Conservation (phyloP, 2,113 vertebrate species). For the Cisticola juncidis region DNA sequence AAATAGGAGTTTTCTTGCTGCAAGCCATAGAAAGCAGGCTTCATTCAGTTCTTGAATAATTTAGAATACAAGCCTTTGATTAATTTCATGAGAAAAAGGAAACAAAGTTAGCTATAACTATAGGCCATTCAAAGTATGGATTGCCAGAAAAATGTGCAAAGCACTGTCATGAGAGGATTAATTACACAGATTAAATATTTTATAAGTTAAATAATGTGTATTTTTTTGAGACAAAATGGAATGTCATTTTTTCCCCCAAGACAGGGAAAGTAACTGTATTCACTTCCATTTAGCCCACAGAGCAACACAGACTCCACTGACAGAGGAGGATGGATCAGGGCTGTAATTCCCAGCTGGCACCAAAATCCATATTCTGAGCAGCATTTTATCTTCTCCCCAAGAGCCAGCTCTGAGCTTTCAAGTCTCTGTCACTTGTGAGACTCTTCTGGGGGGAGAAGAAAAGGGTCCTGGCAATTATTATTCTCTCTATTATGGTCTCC, state of each 20-base stretch:
- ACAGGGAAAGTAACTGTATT: slow-evolving; percentile 66
- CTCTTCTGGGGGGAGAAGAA: neutral
- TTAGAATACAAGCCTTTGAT: slow-evolving; percentile 65
- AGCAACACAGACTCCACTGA: slow-evolving; percentile 44
- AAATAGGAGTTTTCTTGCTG: slow-evolving; percentile 41
- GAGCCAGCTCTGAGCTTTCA: slow-evolving; percentile 20
- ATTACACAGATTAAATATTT: slow-evolving; percentile 83
- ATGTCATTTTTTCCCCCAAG: slow-evolving; percentile 76
- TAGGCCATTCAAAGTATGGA: slow-evolving; percentile 53
- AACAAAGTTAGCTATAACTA: slow-evolving; percentile 61
- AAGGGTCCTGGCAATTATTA: neutral
- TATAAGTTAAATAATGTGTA: slow-evolving; percentile 83
- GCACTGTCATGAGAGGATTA: slow-evolving; percentile 74
- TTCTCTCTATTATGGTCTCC: neutral
- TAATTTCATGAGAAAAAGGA: slow-evolving; percentile 52
- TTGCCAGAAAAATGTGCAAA: slow-evolving; percentile 70
- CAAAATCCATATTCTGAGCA: slow-evolving; percentile 60
- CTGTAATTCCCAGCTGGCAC: slow-evolving; percentile 67
- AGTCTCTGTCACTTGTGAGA: slow-evolving; percentile 31
- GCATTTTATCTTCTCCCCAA: slow-evolving; percentile 38
- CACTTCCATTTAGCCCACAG: slow-evolving; percentile 71
- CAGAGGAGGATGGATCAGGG: slow-evolving; percentile 64
- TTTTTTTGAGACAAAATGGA: slow-evolving; percentile 81
- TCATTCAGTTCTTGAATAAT: slow-evolving; percentile 70
- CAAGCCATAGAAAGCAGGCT: slow-evolving; percentile 57